phyloP scores from a whole-genome alignment of 1,140 invertebrate genomes.

The Micrasema longulum region DNA sequence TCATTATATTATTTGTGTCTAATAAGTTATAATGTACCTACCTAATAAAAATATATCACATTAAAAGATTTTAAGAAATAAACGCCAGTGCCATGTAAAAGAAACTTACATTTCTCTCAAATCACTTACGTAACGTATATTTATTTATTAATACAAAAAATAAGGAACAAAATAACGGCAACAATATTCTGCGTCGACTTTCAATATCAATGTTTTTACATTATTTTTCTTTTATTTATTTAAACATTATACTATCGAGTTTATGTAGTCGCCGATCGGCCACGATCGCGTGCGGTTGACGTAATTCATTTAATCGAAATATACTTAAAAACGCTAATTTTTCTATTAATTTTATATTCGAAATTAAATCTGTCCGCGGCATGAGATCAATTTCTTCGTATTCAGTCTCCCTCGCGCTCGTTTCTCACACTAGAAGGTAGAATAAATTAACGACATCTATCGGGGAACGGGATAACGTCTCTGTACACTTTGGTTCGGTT shows the following conservation, averaged over 20 bases:
- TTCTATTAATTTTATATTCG: constrained; percentile 45
- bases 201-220: constrained; percentile 35
- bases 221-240: neutral
- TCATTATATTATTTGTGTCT: constrained; percentile 26
- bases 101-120: constrained; percentile 3
- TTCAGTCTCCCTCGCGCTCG: neutral
- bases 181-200: constrained; percentile 3
- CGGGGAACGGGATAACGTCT: constrained; percentile 36
- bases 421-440: constrained; percentile 23
- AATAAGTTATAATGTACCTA: constrained; percentile 37
- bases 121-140: constrained; percentile 29
- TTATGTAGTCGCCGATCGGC: neutral
- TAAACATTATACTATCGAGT: no score
- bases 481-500: constrained; percentile 50
- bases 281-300: constrained; percentile 13
- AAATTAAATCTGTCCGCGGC: constrained; percentile 44
- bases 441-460: constrained; percentile 45
- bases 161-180: constrained; percentile 36
- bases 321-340: constrained; percentile 53
- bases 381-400: constrained; percentile 50
- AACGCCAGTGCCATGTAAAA: constrained; percentile 23
- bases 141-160: constrained; percentile 6
- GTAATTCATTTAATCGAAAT: constrained; percentile 51
- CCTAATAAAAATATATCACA: constrained; percentile 43
- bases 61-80: constrained; percentile 38